A percentile compares a stretch with the other conserved stretches of the same genome.
These are phyloP conservation scores for Acipenser oxyrinchus DNA, from an alignment of 2,797 vertebrate genomes.

Conservation along the genomic window DNA sequence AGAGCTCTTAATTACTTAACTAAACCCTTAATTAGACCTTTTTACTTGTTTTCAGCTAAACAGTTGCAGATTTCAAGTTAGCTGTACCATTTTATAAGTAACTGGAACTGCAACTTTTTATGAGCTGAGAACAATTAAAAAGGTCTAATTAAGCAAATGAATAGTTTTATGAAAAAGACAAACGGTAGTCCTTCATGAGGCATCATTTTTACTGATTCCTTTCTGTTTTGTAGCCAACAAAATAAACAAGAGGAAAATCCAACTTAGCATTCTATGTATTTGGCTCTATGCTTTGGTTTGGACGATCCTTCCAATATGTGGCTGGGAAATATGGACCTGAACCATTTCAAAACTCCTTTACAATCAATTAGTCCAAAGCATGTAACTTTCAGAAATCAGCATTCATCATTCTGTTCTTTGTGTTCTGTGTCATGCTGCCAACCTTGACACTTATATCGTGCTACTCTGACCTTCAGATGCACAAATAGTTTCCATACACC, in stretches of 20 bases:
- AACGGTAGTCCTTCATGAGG: too few species aligned
- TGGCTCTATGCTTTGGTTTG: not conserved
- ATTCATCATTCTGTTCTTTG: not conserved
- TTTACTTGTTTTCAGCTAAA: too few species aligned
- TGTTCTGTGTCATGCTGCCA: not conserved
- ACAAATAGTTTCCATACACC: too few species aligned
- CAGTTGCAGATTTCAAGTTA: too few species aligned
- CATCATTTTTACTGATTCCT: too few species aligned
- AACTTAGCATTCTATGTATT: not conserved
- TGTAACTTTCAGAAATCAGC: not conserved
- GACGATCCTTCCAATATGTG: not conserved
- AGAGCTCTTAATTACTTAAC: too few species aligned
- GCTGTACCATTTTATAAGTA: too few species aligned
- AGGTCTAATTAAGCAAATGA: too few species aligned
- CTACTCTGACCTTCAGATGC: not conserved
- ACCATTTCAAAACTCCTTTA: not conserved
- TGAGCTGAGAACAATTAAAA: too few species aligned
- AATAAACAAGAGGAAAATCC: not conserved
- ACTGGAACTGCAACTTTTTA: too few species aligned
- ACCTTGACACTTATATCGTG: not conserved
- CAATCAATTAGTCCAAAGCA: not conserved
- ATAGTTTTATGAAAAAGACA: too few species aligned
- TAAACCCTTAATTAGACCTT: too few species aligned
- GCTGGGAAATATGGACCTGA: not conserved
- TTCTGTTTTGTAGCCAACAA: conserved; percentile 1